Evolutionary conservation across 2,797 vertebrate genomes (phyloP), one percentile per base, ranked within the genome.

Genomic region (Alfaro cultratus): DNA sequence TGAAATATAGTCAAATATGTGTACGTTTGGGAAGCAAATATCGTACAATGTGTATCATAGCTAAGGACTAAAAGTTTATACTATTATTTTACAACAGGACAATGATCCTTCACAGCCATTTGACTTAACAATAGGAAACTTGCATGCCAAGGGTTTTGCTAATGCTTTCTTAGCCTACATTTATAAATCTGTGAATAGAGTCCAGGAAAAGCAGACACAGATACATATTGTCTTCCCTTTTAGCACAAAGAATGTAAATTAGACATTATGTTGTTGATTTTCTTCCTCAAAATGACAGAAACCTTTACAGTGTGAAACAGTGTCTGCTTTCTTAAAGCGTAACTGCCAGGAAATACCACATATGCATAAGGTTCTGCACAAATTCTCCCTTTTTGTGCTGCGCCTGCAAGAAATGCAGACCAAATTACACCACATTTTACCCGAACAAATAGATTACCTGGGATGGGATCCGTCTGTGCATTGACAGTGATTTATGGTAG

Each of bases 401-500:
- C 74, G 85, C 67, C 86, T 84, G 92, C 93, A 92, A 85, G 83
- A 94, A 93, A 79, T 46, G 84, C 36, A 76, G 76, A 92, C 88
- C 92, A 92, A 95, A 95, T 93, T 87, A 92, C 83, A 92, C 82
- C 85, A 86, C 85, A 90, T 94, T 92, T 92, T 87, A 83, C 81
- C 73, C 62, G 86, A 89, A 94, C 90, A 93, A 95, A 95, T 93
- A 95, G 93, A 96, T 96, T 94, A 95, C 87, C 87, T 84, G 89
- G 57, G 80, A 89, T 90, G 90, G 85, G 82, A 85, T 73, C 92
- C 86, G 91, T 86, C 91, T 92, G 88, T 67, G 79, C 87, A 74
- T 36, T 91, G 94, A 95, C 94, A 96, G 87, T 95, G 95, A 96
- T 94, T 92, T 92, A 96, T 95, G 91, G 89, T 57, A 8, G 70